Evolutionary conservation across 64 coral and sea anemone genomes (phyloP).

Genomic region (Acropora tenuis): DNA sequence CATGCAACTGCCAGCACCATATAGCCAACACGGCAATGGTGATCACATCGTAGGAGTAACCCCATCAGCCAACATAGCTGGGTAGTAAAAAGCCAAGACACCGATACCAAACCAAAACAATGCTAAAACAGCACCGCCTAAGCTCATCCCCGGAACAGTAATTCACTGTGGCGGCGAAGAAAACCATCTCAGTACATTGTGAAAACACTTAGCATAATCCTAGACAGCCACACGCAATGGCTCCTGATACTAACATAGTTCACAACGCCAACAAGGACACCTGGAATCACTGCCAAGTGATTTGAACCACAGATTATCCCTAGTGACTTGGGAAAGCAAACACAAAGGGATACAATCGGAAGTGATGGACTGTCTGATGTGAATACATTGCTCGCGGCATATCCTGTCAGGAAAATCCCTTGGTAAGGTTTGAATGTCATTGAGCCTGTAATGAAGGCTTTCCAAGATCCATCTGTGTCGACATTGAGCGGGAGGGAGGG

Average conservation of each 20-base stretch:
- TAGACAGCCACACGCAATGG: conserved; percentile 18
- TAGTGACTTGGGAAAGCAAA: not conserved
- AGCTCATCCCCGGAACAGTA: not conserved
- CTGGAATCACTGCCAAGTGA: not conserved
- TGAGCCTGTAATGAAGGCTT: conserved; percentile 22
- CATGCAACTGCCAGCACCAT: not conserved
- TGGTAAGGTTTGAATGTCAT: conserved; percentile 36
- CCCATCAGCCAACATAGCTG: not conserved
- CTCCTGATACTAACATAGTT: conserved; percentile 9
- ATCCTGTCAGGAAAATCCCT: conserved; percentile 51
- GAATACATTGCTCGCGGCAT: conserved; percentile 35
- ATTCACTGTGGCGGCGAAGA: not conserved
- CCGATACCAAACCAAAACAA: not conserved
- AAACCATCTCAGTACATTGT: conserved; percentile 5
- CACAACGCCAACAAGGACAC: not conserved
- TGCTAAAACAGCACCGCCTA: conserved; percentile 7
- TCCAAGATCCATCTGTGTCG: conserved; percentile 33
- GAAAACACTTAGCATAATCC: conserved; percentile 8
- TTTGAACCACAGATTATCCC: conserved; percentile 7
- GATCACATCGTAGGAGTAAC: conserved; percentile 2
- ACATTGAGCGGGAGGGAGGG: conserved; percentile 48
- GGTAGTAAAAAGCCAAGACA: not conserved
- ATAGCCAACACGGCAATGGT: conserved; percentile 3
- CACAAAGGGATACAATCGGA: conserved; percentile 10
- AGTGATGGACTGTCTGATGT: conserved; percentile 38